Base-by-base conservation (phyloP, 2,888 invertebrate species). In the Trichopoda pennipes region DNA sequence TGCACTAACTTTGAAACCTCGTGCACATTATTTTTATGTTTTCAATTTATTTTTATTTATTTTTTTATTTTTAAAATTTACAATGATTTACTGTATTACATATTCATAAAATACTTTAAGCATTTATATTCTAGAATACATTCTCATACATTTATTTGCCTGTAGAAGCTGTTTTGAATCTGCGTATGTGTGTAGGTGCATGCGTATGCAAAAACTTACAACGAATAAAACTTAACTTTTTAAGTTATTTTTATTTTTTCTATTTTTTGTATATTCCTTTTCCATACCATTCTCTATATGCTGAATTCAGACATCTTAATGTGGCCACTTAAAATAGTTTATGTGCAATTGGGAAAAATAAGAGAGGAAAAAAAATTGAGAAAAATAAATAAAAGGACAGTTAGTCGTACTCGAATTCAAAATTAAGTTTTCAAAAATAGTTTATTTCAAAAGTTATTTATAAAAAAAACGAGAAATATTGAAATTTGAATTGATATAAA, bases 291-390 rank as follows among this genome's bases (percentile, higher is more conserved):
- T 58, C 60, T 79, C 35, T 53, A 66, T 73, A 73, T 61, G 73
- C 61, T 35, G 55, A 68, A 66, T 73, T 73, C 73, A 73, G 79
- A 79, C 79, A 68, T 68, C 79, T 73, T 79, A 79, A 79, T 79
- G 79, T 73, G 79, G 79, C 66, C 73, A 79, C 79, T 79, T 79
- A 79, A 73, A 79, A 61, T 78, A 72, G 78, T 78, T 78, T 78
- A 78, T 72, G 72, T 35, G 78, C 60, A 68, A 75, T 74, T 75
- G 64, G 55, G n/a, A 63, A 49, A 19, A 17, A 12, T 12, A 38
- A 38, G 38, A 12, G 12, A 38, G 12, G 12, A 10, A 0, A 49
- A 38, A 10, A 63, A 61, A 61, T 14, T 14, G 23, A 19, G 17
- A 55, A 55, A 51, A 32, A 58, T 4, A 58, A 56, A 23, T 44